phyloP scores from a whole-genome alignment of 2,113 vertebrate genomes.

The Edolisoma coerulescens region DNA sequence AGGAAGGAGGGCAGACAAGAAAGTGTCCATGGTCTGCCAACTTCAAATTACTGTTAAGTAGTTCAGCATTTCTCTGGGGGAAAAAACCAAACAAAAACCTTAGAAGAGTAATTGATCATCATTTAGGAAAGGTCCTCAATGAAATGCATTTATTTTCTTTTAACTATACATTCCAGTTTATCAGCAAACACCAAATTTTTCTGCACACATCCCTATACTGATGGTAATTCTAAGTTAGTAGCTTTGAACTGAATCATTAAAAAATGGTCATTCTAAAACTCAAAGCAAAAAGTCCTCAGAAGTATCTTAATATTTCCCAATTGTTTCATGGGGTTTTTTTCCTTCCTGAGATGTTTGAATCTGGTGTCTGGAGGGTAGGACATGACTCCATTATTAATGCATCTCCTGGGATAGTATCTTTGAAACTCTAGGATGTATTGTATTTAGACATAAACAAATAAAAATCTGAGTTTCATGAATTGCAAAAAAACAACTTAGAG shows the following conservation, averaged over 20 bases:
- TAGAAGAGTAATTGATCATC: conserved; percentile 64
- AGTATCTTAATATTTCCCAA: not conserved
- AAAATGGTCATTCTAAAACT: not conserved
- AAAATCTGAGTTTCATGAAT: not conserved
- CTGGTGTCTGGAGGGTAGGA: not conserved
- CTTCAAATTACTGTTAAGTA: conserved; percentile 59
- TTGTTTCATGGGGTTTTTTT: not conserved
- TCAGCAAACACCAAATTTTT: not conserved
- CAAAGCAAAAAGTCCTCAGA: not conserved
- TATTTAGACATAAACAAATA: not conserved
- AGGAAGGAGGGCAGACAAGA: conserved; percentile 42
- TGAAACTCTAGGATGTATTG: not conserved
- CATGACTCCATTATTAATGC: not conserved
- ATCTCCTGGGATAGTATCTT: not conserved
- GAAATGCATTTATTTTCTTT: conserved; percentile 20
- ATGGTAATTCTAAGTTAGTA: not conserved
- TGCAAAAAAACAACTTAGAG: not conserved
- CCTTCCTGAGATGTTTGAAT: not conserved
- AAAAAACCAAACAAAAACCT: not conserved
- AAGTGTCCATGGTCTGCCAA: conserved; percentile 60
- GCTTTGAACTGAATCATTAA: not conserved
- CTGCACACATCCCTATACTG: not conserved
- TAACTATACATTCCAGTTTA: not conserved
- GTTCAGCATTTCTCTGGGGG: conserved; percentile 33
- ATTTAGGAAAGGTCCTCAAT: conserved; percentile 33